phyloP scores from a whole-genome alignment of 2,797 vertebrate species.

The Knipowitschia caucasica region DNA sequence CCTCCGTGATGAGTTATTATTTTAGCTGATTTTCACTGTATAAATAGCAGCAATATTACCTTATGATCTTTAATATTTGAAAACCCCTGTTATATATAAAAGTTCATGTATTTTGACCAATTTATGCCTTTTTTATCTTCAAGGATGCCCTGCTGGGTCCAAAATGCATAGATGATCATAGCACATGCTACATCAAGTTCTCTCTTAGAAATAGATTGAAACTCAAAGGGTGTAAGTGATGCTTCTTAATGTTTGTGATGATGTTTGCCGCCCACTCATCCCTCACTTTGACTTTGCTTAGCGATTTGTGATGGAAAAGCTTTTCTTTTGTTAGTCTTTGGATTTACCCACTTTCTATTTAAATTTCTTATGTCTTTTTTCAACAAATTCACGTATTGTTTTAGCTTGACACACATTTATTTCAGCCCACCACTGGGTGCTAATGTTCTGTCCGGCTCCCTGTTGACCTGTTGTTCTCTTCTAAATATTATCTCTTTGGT shows the following conservation, averaged over 20 bases:
- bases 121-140: conserved; percentile 42
- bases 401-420: conserved; percentile 73
- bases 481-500: conserved; percentile 74
- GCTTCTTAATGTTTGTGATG: conserved; percentile 51
- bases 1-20: neutral
- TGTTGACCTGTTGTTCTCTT: conserved; percentile 53
- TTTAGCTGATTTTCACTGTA: conserved; percentile 3
- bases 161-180: neutral
- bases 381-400: conserved; percentile 77
- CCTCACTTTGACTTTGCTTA: conserved; percentile 60
- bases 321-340: conserved; percentile 63
- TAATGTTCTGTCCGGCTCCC: conserved; percentile 64
- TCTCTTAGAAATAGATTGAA: conserved; percentile 43
- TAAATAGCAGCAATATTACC: conserved; percentile 1
- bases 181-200: conserved; percentile 10
- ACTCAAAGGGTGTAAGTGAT: conserved; percentile 46
- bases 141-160: conserved; percentile 9
- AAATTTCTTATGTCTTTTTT: conserved; percentile 55
- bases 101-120: conserved; percentile 26
- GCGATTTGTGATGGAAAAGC: conserved; percentile 63
- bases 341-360: conserved; percentile 39
- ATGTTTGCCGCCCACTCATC: too few relatives aligned
- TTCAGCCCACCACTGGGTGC: conserved; percentile 69
- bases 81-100: conserved; percentile 14
- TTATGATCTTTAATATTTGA: conserved; percentile 21